Evolutionary conservation across 2,113 vertebrate species (phyloP).

Genomic region (Cisticola juncidis): DNA sequence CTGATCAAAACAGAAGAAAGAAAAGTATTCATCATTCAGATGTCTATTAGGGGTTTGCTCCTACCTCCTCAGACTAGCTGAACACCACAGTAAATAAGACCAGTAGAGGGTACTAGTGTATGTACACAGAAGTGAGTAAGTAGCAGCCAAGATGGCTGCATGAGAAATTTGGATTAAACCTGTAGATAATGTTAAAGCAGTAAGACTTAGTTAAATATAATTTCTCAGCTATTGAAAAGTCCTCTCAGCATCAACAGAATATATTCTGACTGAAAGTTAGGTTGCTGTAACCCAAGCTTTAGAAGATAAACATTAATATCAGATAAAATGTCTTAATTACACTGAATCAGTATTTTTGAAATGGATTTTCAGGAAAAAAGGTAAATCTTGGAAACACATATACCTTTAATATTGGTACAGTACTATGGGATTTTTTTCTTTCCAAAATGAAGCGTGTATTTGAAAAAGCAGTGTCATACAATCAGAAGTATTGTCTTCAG

Average conservation of each 20-base stretch:
- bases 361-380: neutral
- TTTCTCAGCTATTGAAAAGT: neutral
- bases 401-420: neutral
- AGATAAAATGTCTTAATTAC: neutral
- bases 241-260: neutral
- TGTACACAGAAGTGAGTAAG: neutral
- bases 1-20: neutral
- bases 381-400: neutral
- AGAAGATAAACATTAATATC: neutral
- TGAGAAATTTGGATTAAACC: neutral
- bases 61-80: neutral
- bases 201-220: neutral
- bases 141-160: conserved; percentile 35
- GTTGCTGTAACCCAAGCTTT: neutral
- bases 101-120: conserved; percentile 53
- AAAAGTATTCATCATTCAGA: neutral
- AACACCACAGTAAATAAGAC: neutral
- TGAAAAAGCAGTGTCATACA: neutral
- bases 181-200: neutral
- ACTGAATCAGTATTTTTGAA: neutral
- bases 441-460: neutral
- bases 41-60: neutral
- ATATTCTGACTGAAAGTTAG: neutral
- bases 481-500: neutral
- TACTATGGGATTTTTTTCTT: neutral